Evolutionary conservation across 2,888 invertebrate genomes (phyloP).

Genomic region (Diarsia mendica): DNA sequence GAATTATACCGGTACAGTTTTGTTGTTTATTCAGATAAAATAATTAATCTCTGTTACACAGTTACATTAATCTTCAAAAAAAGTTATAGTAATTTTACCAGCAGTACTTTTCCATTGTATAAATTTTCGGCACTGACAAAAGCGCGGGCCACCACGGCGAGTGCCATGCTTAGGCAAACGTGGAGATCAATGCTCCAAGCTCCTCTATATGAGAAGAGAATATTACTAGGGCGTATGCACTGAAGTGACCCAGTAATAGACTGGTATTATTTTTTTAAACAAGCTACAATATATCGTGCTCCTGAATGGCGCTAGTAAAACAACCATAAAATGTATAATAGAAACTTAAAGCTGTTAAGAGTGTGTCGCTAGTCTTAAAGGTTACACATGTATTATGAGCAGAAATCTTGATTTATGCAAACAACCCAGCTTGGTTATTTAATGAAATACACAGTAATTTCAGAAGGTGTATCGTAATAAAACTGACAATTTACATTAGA

Average conservation of each 20-base stretch:
- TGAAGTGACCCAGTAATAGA: neutral
- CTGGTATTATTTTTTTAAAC: neutral
- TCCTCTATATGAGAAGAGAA: neutral
- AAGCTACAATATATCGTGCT: neutral
- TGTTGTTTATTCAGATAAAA: neutral
- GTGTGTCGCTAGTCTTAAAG: neutral
- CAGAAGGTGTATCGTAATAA: too few species aligned
- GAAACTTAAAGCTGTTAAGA: constrained; percentile 24
- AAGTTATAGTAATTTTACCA: too few species aligned
- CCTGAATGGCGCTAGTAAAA: neutral
- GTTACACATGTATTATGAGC: constrained; percentile 3
- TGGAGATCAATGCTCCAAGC: neutral
- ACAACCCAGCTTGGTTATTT: neutral
- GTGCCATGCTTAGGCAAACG: neutral
- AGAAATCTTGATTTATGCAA: constrained; percentile 2
- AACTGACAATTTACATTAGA: too few species aligned
- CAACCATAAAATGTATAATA: neutral
- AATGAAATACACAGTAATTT: neutral
- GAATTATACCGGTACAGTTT: neutral
- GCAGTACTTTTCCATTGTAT: too few species aligned
- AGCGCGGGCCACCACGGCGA: too few species aligned
- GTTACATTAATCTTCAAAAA: too few species aligned
- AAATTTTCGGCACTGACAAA: too few species aligned
- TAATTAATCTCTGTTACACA: too few species aligned
- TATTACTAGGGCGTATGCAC: neutral